These are phyloP conservation scores for Dasypolia templi DNA, from an alignment of 2,888 invertebrate genomes.

Conservation along the genomic window DNA sequence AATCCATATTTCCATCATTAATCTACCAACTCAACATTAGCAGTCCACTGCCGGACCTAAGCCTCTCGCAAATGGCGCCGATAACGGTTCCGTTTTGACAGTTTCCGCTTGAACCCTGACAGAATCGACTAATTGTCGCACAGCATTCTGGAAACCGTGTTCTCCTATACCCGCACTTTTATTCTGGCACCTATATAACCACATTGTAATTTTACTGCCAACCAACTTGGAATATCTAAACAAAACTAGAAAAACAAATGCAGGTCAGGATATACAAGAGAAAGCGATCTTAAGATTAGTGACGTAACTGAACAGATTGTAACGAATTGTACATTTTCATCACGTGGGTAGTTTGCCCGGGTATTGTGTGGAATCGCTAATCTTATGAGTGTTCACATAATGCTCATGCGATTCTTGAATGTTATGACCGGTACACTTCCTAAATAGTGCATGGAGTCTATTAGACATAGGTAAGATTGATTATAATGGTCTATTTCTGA, in stretches of 20 bases:
- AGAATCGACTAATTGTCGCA: neutral
- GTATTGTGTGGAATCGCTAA: constrained; percentile 64
- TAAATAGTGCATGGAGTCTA: constrained; percentile 12
- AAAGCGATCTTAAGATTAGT: constrained; percentile 62
- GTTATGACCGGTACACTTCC: constrained; percentile 63
- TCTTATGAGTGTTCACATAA: constrained; percentile 59
- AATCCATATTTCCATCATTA: neutral
- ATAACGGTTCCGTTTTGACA: neutral
- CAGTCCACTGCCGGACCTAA: too few species aligned
- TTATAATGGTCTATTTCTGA: neutral
- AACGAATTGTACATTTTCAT: constrained; percentile 53
- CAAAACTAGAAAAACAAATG: constrained; percentile 43
- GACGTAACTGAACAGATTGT: constrained; percentile 56
- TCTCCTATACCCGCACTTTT: neutral
- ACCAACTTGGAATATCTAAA: constrained; percentile 33
- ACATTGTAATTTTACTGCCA: neutral
- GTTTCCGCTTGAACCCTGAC: neutral
- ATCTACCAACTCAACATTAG: neutral
- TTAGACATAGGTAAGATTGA: constrained; percentile 7
- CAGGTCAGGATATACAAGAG: constrained; percentile 54
- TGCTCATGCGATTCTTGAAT: constrained; percentile 31
- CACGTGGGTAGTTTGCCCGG: constrained; percentile 45
- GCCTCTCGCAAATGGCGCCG: neutral
- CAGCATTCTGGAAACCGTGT: neutral
- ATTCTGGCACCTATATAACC: neutral